These are phyloP conservation scores for Musca domestica DNA, from an alignment of 1,140 invertebrate genomes.

Conservation along the genomic window DNA sequence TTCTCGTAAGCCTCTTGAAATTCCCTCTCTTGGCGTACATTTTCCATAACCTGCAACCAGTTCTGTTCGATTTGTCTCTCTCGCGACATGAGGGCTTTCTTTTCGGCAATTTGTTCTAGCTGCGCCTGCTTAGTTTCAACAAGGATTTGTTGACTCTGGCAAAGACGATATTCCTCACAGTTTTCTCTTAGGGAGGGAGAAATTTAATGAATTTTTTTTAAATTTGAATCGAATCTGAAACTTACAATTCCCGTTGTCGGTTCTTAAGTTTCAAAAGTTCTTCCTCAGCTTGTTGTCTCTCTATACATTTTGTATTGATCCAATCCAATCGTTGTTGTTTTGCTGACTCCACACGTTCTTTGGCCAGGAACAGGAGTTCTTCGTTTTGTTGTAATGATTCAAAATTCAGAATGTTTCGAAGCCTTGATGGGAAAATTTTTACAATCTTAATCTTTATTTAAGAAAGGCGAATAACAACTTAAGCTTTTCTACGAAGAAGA, in stretches of 20 bases:
- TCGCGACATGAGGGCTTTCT: constrained; percentile 24
- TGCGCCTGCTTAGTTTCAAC: constrained; percentile 38
- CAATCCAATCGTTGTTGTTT: constrained; percentile 35
- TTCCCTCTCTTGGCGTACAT: constrained; percentile 17
- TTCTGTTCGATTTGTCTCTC: constrained; percentile 33
- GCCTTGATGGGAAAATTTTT: background rate
- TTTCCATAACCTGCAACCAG: constrained; percentile 28
- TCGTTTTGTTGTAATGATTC: constrained; percentile 30
- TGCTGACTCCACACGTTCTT: constrained; percentile 24
- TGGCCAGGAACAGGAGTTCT: constrained; percentile 29
- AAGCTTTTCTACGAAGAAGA: no score
- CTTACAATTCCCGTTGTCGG: constrained; percentile 40
- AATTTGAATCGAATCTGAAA: no score
- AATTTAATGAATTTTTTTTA: background rate
- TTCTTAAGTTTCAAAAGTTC: constrained; percentile 35
- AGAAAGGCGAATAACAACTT: no score
- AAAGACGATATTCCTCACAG: constrained; percentile 37
- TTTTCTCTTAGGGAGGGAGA: constrained; percentile 39
- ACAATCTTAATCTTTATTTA: background rate
- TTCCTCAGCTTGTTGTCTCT: constrained; percentile 29
- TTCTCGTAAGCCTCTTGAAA: constrained; percentile 31
- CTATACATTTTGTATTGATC: constrained; percentile 34
- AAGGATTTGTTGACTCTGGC: constrained; percentile 36
- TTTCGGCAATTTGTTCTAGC: constrained; percentile 41
- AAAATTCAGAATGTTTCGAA: constrained; percentile 27